Evolutionary conservation across 2,113 vertebrate species (phyloP).

Genomic region (Protomyctophum bolini): DNA sequence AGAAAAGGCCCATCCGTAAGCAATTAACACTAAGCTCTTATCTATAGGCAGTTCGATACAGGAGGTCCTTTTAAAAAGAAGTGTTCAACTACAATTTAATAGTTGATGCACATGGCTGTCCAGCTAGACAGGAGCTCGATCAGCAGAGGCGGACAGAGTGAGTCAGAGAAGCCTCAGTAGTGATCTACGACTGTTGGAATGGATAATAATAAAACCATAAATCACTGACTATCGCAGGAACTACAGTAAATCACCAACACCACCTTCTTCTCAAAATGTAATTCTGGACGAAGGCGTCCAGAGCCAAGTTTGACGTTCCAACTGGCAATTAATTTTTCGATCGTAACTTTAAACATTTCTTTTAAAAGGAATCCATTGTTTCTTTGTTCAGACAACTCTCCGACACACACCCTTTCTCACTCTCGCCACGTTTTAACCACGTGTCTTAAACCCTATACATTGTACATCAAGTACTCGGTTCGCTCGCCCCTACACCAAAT

Average conservation of each 20-base stretch:
- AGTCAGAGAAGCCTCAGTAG: conserved; percentile 7
- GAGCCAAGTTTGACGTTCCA: neutral
- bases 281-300: conserved; percentile 1
- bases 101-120: conserved; percentile 26
- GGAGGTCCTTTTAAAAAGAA: too few relatives aligned
- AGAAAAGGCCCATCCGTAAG: conserved; percentile 27
- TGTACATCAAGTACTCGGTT: too few relatives aligned
- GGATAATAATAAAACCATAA: conserved; percentile 15
- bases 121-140: conserved; percentile 24
- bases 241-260: conserved; percentile 18
- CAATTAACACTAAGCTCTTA: neutral
- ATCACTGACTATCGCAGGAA: conserved; percentile 17
- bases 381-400: neutral
- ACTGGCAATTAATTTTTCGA: neutral
- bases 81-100: neutral
- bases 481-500: too few relatives aligned
- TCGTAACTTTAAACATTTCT: neutral
- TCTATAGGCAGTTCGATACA: too few relatives aligned
- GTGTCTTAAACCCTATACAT: too few relatives aligned
- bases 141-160: conserved; percentile 13
- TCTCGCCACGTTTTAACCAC: too few relatives aligned
- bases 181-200: conserved; percentile 20
- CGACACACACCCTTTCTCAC: too few relatives aligned
- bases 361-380: neutral
- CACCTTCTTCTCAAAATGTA: conserved; percentile 18